phyloP scores from a whole-genome alignment of 1,140 invertebrate species.

The Trichogramma pretiosum region DNA sequence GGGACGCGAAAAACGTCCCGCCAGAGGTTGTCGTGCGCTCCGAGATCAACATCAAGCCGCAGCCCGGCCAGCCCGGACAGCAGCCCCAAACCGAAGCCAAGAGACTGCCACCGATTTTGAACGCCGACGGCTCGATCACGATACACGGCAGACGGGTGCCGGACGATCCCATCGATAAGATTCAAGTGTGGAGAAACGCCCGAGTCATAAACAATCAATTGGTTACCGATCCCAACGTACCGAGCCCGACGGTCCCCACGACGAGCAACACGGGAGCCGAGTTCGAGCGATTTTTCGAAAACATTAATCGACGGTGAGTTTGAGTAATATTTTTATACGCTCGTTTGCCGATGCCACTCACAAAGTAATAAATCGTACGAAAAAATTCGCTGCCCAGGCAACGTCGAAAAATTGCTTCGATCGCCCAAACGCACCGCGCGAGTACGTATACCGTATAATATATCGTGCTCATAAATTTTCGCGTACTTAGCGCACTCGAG shows the following conservation, averaged over 20 bases:
- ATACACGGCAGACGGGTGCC: constrained; percentile 73
- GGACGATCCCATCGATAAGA: constrained; percentile 69
- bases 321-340: no score
- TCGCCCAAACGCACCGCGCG: no score
- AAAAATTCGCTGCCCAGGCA: no score
- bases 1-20: constrained; percentile 45
- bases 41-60: constrained; percentile 37
- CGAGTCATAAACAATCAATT: constrained; percentile 74
- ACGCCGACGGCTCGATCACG: constrained; percentile 63
- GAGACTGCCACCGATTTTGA: constrained; percentile 40
- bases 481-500: no score
- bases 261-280: constrained; percentile 19
- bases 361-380: no score
- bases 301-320: constrained; percentile 35
- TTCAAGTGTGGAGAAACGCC: constrained; percentile 75
- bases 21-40: constrained; percentile 59
- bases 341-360: no score
- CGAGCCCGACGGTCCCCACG: no score
- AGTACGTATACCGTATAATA: no score
- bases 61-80: constrained; percentile 48
- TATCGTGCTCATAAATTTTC: no score
- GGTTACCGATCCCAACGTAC: constrained; percentile 45
- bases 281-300: constrained; percentile 36
- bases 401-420: no score
- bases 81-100: constrained; percentile 29